phyloP scores from a whole-genome alignment of 2,888 invertebrate genomes.

The Sarcophaga variegata region DNA sequence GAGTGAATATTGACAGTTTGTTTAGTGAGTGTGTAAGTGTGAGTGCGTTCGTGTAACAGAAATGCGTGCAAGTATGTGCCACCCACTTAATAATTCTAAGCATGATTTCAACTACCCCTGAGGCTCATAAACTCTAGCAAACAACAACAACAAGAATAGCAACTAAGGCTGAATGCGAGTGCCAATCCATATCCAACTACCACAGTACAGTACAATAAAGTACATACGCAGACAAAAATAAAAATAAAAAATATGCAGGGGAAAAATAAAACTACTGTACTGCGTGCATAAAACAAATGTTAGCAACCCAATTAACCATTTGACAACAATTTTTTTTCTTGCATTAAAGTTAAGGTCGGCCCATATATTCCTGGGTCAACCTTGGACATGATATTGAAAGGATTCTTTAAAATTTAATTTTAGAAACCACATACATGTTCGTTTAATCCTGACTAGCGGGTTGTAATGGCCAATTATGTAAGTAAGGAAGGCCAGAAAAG shows the following conservation, averaged over 20 bases:
- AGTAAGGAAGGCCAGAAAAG: no score
- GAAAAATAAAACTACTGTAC: neutral
- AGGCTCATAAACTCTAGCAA: constrained; percentile 66
- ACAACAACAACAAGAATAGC: constrained; percentile 60
- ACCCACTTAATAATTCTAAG: constrained; percentile 68
- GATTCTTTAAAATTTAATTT: no score
- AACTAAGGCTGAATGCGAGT: neutral
- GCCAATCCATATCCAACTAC: neutral
- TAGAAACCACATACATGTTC: no score
- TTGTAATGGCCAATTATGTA: no score
- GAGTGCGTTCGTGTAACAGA: constrained; percentile 23
- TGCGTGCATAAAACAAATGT: neutral
- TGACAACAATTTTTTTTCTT: no score
- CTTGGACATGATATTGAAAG: no score
- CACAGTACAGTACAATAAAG: neutral
- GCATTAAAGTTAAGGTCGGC: no score
- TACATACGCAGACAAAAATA: constrained; percentile 2
- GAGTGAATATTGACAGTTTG: neutral
- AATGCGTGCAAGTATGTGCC: constrained; percentile 59
- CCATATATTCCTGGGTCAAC: no score
- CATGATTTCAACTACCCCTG: constrained; percentile 67
- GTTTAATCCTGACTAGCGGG: no score
- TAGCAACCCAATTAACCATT: neutral
- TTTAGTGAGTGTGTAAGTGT: no score
- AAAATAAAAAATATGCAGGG: neutral